Base-by-base conservation (phyloP, 1,140 invertebrate genomes). In the Drosophila carrolli region DNA sequence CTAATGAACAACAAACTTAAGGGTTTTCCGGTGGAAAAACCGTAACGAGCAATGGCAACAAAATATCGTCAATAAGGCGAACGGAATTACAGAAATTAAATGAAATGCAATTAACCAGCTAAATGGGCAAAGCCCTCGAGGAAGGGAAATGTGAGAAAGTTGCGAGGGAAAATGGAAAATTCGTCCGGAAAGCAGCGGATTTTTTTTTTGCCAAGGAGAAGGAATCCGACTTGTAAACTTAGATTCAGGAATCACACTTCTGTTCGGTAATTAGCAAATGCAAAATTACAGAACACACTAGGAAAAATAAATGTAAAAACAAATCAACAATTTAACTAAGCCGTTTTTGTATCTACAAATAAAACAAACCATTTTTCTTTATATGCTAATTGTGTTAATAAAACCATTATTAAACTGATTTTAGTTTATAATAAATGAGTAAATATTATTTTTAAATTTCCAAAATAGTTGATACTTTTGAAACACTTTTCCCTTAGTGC, bases 1-100 rank as follows among this genome's bases (percentile, higher is more conserved):
- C 83, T 88, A 88, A 88, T 88, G 83, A 83, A 83, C 83, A 88
- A 83, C 79, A 80, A 79, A 83, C 84, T 88, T 70, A 73, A 14
- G 55, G 60, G 47, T 47, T 46, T 29, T 16, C 27, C 27, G 23
- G n/a, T 10, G 10, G 29, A 16, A 38, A 38, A 44, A 32, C 40
- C 40, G 32, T 38, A 56, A 51, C 32, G 43, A 57, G 56, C 56
- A 65, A 71, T 40, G 65, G 76, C 74, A 62, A 71, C 72, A 68
- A 65, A 84, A 84, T 76, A 66, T 70, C 57, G 63, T 48, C 67
- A 70, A 81, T 78, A 63, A 60, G 50, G 68, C 60, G 53, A 58
- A 50, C 51, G 61, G 57, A 75, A 75, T 75, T 75, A 59, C 72
- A 75, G 47, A 75, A 75, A 75, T 66, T 53, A 79, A 86, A 80